Evolutionary conservation across 2,113 vertebrate genomes (phyloP).

Genomic region (Leiothrix lutea): DNA sequence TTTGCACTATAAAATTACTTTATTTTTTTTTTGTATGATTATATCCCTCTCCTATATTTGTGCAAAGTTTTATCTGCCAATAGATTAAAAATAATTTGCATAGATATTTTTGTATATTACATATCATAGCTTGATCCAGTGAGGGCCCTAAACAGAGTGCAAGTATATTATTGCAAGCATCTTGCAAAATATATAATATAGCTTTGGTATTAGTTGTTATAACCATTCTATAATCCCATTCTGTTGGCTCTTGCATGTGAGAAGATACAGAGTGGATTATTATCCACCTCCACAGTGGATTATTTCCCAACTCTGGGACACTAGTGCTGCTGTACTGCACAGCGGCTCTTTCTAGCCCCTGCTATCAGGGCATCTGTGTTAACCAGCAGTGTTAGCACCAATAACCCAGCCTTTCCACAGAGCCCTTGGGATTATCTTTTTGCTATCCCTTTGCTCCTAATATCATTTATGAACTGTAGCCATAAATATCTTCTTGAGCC

Average conservation of each 20-base stretch:
- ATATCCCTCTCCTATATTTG: not conserved
- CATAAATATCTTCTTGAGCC: not conserved
- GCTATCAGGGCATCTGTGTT: not conserved
- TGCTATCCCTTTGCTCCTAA: not conserved
- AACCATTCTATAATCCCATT: not conserved
- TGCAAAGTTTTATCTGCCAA: not conserved
- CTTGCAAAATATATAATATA: not conserved
- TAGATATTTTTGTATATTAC: not conserved
- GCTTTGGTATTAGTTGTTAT: fast-evolving
- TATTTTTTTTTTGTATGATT: not conserved
- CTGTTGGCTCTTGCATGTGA: not conserved
- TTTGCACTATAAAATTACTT: not conserved
- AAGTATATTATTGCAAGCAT: not conserved
- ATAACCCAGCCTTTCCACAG: not conserved
- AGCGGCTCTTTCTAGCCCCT: fast-evolving
- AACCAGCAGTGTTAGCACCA: not conserved
- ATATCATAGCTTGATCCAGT: not conserved
- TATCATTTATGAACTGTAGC: not conserved
- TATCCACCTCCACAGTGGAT: not conserved
- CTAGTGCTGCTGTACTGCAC: fast-evolving
- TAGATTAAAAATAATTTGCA: not conserved
- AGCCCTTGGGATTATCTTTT: not conserved
- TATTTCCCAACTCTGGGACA: not conserved
- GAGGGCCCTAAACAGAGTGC: not conserved
- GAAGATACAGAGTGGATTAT: not conserved